Base-by-base conservation (phyloP, 2,113 vertebrate species). In the Athene cunicularia region DNA sequence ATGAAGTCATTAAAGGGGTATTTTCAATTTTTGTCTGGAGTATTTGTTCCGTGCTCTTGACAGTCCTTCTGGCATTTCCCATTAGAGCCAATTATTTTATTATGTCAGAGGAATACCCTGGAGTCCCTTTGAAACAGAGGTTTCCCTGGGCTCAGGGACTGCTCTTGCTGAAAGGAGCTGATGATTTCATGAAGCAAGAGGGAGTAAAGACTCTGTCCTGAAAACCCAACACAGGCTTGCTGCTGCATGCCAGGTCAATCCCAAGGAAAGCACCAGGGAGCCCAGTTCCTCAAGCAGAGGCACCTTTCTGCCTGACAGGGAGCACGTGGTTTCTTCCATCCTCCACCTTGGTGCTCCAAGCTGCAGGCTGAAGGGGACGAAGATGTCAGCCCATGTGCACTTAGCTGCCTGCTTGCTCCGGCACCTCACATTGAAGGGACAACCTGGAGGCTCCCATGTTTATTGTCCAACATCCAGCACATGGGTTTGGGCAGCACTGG, bases 401-500 rank as follows among this genome's bases (percentile, higher is more conserved):
- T 3, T 33, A 72, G 47, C n/a, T 50, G 14, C 28, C 39, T 50
- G 28, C 49, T 68, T 85, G 53, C 55, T 81, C 49, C 41, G 39
- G 14, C n/a, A 45, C 28, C 26, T 66, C 1, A 0, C 50, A 8
- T 20, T 37, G 30, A 64, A 88, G 47, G 15, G 30, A 12, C 15
- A 71, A 21, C 18, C 35, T 0, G 1, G 39, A 39, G 23, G 12
- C 8, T 43, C 50, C 63, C 35, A 6, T 21, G 15, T 5, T 56
- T 47, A 5, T 52, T 73, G 52, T 19, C 35, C 45, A 60, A 32
- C 8, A 11, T 8, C 11, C 53, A 83, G 15, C 9, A 6, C 2
- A 3, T 2, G 15, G 1, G 41, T 33, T 33, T 39, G 53, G 35
- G 30, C 14, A 64, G 5, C 0, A 0, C 21, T 33, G 59, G 14